phyloP scores from a whole-genome alignment of 2,797 vertebrate species.

The Ambastaia sidthimunki region DNA sequence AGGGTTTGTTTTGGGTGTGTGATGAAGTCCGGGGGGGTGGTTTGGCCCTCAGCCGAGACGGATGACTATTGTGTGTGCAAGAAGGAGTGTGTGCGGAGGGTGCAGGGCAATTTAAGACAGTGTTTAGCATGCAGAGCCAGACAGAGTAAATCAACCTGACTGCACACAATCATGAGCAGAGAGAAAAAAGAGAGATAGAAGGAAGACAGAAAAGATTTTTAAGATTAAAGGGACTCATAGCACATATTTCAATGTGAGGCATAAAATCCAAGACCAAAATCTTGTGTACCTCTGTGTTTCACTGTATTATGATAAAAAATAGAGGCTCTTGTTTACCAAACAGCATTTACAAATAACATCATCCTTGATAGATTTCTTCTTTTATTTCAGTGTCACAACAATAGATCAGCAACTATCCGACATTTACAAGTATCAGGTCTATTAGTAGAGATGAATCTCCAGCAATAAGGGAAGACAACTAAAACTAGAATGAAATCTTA shows the following conservation, averaged over 20 bases:
- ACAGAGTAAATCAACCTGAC: slow-evolving; percentile 58
- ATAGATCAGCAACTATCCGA: slow-evolving; percentile 44
- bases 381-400: slow-evolving; percentile 25
- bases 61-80: slow-evolving; percentile 52
- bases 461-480: slow-evolving; percentile 30
- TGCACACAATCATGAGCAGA: slow-evolving; percentile 50
- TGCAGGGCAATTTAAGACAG: slow-evolving; percentile 60
- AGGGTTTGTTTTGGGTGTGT: slow-evolving; percentile 44
- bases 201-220: not conserved
- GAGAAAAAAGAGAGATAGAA: slow-evolving; percentile 21
- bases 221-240: slow-evolving; percentile 15
- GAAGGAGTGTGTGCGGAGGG: slow-evolving; percentile 55
- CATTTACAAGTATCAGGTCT: slow-evolving; percentile 53
- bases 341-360: slow-evolving; percentile 40
- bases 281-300: slow-evolving; percentile 27
- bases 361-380: slow-evolving; percentile 4
- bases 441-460: slow-evolving; percentile 38
- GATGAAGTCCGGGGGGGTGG: slow-evolving; percentile 40
- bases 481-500: slow-evolving; percentile 32
- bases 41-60: slow-evolving; percentile 49
- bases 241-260: slow-evolving; percentile 43
- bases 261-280: slow-evolving; percentile 31
- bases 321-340: slow-evolving; percentile 26
- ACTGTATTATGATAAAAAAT: slow-evolving; percentile 22
- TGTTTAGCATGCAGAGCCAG: slow-evolving; percentile 63